These are phyloP conservation scores for Oryzias celebensis DNA, from an alignment of 2,113 vertebrate genomes.

Conservation along the genomic window DNA sequence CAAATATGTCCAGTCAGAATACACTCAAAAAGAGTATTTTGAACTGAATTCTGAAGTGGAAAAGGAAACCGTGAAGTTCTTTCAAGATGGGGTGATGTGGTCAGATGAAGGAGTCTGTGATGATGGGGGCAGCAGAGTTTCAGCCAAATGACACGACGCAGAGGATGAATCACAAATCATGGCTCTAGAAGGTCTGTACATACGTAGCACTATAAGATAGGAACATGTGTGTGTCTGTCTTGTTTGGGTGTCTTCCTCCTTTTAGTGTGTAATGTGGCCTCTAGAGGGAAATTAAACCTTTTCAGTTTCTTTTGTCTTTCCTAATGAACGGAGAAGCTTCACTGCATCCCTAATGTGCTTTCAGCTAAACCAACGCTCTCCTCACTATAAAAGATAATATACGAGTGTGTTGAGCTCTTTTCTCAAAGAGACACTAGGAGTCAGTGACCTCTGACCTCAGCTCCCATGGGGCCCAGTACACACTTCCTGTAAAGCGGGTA, in stretches of 20 bases:
- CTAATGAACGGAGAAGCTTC: neutral
- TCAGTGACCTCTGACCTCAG: constrained; percentile 37
- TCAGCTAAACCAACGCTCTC: too few relatives aligned
- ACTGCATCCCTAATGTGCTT: too few relatives aligned
- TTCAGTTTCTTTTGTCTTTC: neutral
- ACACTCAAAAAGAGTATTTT: too few relatives aligned
- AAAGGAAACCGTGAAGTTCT: too few relatives aligned
- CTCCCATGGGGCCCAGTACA: constrained; percentile 56
- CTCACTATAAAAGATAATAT: too few relatives aligned
- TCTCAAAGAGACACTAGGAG: constrained; percentile 10
- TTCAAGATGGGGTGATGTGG: too few relatives aligned
- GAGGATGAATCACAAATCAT: constrained; percentile 32
- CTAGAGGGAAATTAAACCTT: constrained; percentile 2
- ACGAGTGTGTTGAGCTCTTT: too few relatives aligned
- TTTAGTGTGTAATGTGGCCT: constrained; percentile 18
- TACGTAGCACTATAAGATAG: constrained; percentile 4
- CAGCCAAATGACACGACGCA: too few relatives aligned
- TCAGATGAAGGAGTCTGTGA: too few relatives aligned
- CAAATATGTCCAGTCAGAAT: too few relatives aligned
- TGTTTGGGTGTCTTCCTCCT: constrained; percentile 10
- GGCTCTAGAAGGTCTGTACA: constrained; percentile 41
- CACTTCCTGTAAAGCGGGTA: constrained; percentile 62
- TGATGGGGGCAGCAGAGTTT: too few relatives aligned
- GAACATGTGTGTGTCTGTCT: constrained; percentile 2
- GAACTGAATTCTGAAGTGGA: too few relatives aligned